Evolutionary conservation across 2,888 invertebrate species (phyloP).

Genomic region (Eupeodes latifasciatus): DNA sequence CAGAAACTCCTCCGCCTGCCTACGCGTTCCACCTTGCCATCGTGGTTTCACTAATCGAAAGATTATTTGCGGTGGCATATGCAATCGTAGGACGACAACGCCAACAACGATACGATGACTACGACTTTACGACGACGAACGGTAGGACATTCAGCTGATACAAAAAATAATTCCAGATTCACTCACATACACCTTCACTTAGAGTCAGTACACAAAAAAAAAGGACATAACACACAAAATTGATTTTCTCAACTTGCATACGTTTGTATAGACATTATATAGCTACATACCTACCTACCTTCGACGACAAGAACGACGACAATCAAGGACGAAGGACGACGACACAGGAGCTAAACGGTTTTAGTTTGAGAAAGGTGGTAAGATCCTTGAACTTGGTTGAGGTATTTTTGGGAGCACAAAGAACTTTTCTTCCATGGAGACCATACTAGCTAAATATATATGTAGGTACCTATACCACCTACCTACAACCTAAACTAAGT

Average conservation of each 20-base stretch:
- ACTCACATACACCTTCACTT: conserved; percentile 14
- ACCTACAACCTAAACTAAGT: background rate
- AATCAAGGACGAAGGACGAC: conserved; percentile 38
- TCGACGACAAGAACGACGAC: conserved; percentile 25
- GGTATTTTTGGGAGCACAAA: conserved; percentile 74
- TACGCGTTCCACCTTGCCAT: conserved; percentile 18
- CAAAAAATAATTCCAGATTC: conserved; percentile 32
- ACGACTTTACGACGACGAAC: background rate
- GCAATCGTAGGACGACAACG: conserved; percentile 63
- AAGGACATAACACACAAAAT: conserved; percentile 48
- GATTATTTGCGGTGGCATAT: conserved; percentile 75
- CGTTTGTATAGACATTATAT: background rate
- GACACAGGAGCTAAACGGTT: conserved; percentile 56
- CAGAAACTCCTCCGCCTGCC: background rate
- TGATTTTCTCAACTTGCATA: conserved; percentile 71
- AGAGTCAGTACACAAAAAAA: conserved; percentile 15
- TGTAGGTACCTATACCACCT: background rate
- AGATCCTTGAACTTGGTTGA: conserved; percentile 76
- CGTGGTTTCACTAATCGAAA: conserved; percentile 70
- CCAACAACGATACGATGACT: background rate
- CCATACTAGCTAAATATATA: background rate
- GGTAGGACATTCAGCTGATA: conserved; percentile 37
- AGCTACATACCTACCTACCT: conserved; percentile 17
- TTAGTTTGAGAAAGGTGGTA: conserved; percentile 57
- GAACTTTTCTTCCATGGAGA: conserved; percentile 50